Conservation (phyloP, 1,140 invertebrate species). For the Heliconius hewitsoni region DNA sequence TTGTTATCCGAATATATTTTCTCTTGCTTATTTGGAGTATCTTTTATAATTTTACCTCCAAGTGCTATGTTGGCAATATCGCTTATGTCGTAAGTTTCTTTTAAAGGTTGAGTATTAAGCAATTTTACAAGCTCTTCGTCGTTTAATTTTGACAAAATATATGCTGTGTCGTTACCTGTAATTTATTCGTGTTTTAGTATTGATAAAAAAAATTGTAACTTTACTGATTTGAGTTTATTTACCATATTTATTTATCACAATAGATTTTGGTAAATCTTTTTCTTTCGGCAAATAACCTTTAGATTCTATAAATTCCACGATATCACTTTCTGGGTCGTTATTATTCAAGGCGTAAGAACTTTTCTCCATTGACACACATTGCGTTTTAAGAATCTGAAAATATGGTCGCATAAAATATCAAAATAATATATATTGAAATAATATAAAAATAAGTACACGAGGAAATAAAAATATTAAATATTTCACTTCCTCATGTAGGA, state of each 20-base stretch:
- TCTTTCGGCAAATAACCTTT: constrained; percentile 63
- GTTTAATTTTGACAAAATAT: constrained; percentile 67
- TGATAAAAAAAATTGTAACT: constrained; percentile 11
- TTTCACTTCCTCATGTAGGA: no score
- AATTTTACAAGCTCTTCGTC: constrained; percentile 64
- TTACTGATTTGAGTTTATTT: constrained; percentile 6
- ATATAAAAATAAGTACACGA: no score
- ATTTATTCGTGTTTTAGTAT: constrained; percentile 17
- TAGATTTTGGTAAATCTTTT: constrained; percentile 51
- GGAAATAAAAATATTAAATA: no score
- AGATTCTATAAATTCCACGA: constrained; percentile 54
- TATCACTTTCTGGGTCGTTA: constrained; percentile 46
- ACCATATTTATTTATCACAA: constrained; percentile 41
- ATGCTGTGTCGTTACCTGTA: constrained; percentile 57
- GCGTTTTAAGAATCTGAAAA: constrained; percentile 48
- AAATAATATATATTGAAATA: neutral
- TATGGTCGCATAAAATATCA: neutral
- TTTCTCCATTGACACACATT: constrained; percentile 47
- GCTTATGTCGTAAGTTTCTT: constrained; percentile 59
- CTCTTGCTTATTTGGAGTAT: constrained; percentile 45
- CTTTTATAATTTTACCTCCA: constrained; percentile 37
- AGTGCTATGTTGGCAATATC: constrained; percentile 58
- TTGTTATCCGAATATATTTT: constrained; percentile 20
- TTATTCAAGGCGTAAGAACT: constrained; percentile 44
- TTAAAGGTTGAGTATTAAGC: constrained; percentile 53